Conservation (phyloP, 2,888 invertebrate species). For the Epinotia bilunana region DNA sequence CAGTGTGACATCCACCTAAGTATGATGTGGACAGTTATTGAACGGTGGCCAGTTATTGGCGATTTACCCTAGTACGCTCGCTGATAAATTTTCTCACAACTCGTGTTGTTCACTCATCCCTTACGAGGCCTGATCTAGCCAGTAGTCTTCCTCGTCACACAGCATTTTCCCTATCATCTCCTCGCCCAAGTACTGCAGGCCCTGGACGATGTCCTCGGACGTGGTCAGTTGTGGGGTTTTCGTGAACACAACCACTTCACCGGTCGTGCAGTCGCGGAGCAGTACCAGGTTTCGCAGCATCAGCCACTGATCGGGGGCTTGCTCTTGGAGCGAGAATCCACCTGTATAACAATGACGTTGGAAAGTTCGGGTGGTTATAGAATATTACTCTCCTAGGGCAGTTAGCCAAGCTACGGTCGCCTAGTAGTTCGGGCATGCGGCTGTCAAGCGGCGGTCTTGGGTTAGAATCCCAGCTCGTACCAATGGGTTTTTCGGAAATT, state of each 20-base stretch:
- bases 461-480: too few species aligned
- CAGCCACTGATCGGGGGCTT: conserved; percentile 62
- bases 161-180: conserved; percentile 49
- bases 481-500: too few species aligned
- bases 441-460: too few species aligned
- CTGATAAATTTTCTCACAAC: too few species aligned
- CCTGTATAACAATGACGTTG: neutral
- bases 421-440: too few species aligned
- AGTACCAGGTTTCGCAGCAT: conserved; percentile 57
- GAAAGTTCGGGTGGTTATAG: neutral
- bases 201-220: conserved; percentile 49
- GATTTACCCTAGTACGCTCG: too few species aligned
- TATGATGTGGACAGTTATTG: too few species aligned
- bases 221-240: conserved; percentile 49
- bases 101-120: too few species aligned
- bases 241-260: conserved; percentile 57
- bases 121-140: neutral
- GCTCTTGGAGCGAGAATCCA: conserved; percentile 48
- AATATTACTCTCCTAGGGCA: neutral
- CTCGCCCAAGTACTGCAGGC: conserved; percentile 55
- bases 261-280: conserved; percentile 63
- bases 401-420: too few species aligned
- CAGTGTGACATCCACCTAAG: too few species aligned
- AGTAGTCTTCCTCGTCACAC: conserved; percentile 47
- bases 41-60: too few species aligned